Evolutionary conservation across 1,140 invertebrate genomes (phyloP).

Genomic region (Acyrthosiphon pisum): DNA sequence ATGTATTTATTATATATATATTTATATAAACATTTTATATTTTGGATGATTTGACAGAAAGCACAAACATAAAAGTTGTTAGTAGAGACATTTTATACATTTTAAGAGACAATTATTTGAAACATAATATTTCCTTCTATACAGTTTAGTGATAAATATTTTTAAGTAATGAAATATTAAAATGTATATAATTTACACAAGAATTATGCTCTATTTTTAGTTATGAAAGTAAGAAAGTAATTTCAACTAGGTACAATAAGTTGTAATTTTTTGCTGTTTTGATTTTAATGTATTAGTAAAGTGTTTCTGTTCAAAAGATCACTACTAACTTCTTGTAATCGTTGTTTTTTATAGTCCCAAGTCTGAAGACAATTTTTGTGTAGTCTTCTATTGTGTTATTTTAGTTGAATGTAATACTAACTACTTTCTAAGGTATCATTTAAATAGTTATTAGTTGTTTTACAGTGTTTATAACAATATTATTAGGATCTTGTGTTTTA

Average conservation of each 20-base stretch:
- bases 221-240: not conserved
- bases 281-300: not conserved
- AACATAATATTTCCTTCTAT: not conserved
- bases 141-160: not conserved
- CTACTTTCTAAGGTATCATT: conserved; percentile 18
- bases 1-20: not conserved
- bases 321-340: conserved; percentile 19
- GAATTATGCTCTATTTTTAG: not conserved
- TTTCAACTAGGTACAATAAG: not conserved
- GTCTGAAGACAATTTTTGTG: conserved; percentile 20
- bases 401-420: conserved; percentile 41
- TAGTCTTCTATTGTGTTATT: conserved; percentile 42
- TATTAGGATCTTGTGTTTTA: conserved; percentile 44
- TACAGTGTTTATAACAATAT: conserved; percentile 38
- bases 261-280: not conserved
- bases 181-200: conserved; percentile 32
- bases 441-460: conserved; percentile 41
- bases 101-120: not conserved
- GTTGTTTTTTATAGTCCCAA: conserved; percentile 23
- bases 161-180: not conserved
- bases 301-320: conserved; percentile 2
- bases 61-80: not conserved
- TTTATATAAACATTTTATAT: not conserved
- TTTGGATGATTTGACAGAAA: not conserved
- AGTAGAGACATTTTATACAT: not conserved